These are phyloP conservation scores for Eledona agricola DNA, from an alignment of 2,888 invertebrate species.

Conservation along the genomic window DNA sequence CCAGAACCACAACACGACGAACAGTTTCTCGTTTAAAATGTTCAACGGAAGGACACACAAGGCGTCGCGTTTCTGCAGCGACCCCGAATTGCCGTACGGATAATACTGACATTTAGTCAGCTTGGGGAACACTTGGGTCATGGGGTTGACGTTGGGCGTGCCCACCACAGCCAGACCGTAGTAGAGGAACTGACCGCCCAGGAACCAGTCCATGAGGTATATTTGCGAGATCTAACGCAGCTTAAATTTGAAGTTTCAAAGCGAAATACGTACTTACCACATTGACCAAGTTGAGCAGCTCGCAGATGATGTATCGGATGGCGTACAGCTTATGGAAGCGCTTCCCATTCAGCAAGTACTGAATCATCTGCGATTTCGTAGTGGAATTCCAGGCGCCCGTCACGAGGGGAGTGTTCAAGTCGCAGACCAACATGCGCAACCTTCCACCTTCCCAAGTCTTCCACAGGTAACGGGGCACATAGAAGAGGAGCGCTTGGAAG, in stretches of 20 bases:
- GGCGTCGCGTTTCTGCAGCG: constrained; percentile 67
- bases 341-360: constrained; percentile 68
- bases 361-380: constrained; percentile 66
- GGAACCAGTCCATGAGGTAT: constrained; percentile 72
- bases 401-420: constrained; percentile 67
- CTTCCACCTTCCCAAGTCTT: constrained; percentile 75
- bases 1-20: constrained; percentile 80
- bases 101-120: constrained; percentile 72
- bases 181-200: constrained; percentile 69
- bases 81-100: constrained; percentile 70
- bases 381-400: constrained; percentile 67
- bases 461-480: constrained; percentile 76
- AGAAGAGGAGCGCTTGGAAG: constrained; percentile 74
- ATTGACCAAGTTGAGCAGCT: constrained; percentile 77
- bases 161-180: constrained; percentile 68
- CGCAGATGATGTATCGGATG: constrained; percentile 74
- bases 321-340: constrained; percentile 73
- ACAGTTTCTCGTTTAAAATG: constrained; percentile 82
- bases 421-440: constrained; percentile 68
- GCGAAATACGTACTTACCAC: constrained; percentile 75
- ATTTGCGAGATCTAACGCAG: constrained; percentile 69
- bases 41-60: constrained; percentile 81
- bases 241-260: no score
- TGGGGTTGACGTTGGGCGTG: constrained; percentile 65
- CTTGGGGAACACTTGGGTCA: constrained; percentile 76